These are phyloP conservation scores for Cepaea hortensis DNA, from an alignment of 2,888 invertebrate species.

Conservation along the genomic window DNA sequence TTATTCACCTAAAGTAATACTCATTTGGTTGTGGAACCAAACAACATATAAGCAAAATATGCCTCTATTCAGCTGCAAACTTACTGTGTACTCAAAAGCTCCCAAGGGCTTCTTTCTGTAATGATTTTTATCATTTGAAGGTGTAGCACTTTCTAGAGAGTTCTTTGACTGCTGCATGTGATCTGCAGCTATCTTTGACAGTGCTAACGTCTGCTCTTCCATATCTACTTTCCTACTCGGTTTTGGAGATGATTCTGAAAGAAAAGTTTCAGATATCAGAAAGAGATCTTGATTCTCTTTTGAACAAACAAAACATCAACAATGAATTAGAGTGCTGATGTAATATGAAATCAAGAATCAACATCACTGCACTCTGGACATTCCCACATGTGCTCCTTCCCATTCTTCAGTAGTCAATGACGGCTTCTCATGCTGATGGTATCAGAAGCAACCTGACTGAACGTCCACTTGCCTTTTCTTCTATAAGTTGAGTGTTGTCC, in stretches of 20 bases:
- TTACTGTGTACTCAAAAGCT: slow-evolving; percentile 62
- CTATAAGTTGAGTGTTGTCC: no score
- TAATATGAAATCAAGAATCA: no score
- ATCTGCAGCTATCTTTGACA: neutral
- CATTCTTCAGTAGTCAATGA: no score
- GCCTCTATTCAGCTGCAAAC: slow-evolving; percentile 5
- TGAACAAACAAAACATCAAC: no score
- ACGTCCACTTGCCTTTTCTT: no score
- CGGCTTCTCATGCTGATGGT: no score
- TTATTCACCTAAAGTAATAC: neutral
- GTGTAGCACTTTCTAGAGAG: neutral
- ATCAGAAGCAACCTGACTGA: no score
- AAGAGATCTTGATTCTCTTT: no score
- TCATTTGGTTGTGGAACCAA: neutral
- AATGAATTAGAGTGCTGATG: no score
- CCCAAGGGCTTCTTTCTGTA: slow-evolving; percentile 59
- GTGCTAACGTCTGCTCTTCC: neutral
- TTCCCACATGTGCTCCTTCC: no score
- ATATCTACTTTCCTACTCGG: neutral
- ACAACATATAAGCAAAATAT: no score
- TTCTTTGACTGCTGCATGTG: neutral
- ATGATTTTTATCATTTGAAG: slow-evolving; percentile 54
- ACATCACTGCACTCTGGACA: no score
- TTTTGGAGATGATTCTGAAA: neutral
- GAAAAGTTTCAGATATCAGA: neutral